Percentiles rank a stretch among this genome's conserved stretches.
These are phyloP conservation scores for Knipowitschia caucasica DNA, from an alignment of 2,797 vertebrate species.

Conservation along the genomic window DNA sequence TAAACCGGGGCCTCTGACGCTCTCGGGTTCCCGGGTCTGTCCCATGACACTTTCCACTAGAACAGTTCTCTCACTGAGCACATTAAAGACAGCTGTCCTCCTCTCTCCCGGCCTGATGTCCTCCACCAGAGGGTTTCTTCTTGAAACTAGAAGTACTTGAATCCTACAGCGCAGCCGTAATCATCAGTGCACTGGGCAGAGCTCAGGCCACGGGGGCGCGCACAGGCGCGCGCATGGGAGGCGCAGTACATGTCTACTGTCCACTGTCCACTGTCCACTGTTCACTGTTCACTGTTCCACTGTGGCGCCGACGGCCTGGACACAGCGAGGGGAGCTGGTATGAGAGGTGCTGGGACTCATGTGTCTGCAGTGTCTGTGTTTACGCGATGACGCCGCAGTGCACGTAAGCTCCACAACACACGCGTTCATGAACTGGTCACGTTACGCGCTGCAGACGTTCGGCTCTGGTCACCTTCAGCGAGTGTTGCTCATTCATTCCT, in stretches of 20 bases:
- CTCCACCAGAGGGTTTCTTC: not conserved
- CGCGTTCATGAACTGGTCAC: no score
- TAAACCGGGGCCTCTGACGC: not conserved
- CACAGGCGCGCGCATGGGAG: conserved; percentile 25
- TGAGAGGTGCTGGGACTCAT: not conserved
- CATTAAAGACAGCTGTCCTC: not conserved
- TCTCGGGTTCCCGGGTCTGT: not conserved
- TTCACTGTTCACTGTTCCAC: conserved; percentile 21
- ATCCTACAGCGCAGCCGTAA: not conserved
- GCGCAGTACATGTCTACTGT: conserved; percentile 29
- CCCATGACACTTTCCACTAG: not conserved
- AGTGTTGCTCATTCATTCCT: not conserved
- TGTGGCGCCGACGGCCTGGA: conserved; percentile 20
- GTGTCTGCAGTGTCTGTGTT: not conserved
- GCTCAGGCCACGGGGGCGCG: conserved; percentile 28
- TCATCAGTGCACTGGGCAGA: not conserved
- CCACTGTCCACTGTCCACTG: no score
- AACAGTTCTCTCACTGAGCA: not conserved
- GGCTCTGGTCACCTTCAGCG: not conserved
- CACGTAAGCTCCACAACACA: not conserved
- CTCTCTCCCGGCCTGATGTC: not conserved
- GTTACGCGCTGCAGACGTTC: not conserved
- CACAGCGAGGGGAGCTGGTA: conserved; percentile 17
- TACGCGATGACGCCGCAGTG: not conserved
- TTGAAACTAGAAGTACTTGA: not conserved